A percentile compares a stretch with the other conserved stretches of the same genome.
These are phyloP conservation scores for Chondrosia reniformis DNA, from an alignment of 37 sponge, comb jelly and placozoan species.

Conservation along the genomic window DNA sequence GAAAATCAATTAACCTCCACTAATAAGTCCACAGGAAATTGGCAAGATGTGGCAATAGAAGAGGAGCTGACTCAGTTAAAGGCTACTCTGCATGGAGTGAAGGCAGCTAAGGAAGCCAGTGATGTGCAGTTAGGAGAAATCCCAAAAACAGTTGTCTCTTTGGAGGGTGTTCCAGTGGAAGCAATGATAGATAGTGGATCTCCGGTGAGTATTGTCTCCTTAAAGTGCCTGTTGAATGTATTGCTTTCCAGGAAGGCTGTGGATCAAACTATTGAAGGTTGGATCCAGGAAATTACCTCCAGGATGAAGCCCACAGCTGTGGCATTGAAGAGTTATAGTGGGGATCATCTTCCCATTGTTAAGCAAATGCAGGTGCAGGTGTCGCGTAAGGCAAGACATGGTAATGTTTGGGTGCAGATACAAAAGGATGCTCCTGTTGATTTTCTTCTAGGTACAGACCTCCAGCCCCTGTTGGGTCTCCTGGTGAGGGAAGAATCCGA, in stretches of 20 bases:
- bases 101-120: not conserved
- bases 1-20: too few relatives aligned
- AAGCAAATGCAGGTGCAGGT: not conserved
- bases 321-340: constrained; percentile 32
- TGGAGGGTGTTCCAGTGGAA: not conserved
- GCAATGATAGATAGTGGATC: constrained; percentile 28
- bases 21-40: not conserved
- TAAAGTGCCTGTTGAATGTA: constrained; percentile 10
- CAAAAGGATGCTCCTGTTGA: constrained; percentile 39
- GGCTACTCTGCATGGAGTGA: not conserved
- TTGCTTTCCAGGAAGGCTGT: not conserved
- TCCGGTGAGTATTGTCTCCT: constrained; percentile 24
- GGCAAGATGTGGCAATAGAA: not conserved
- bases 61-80: not conserved
- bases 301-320: constrained; percentile 17
- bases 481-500: not conserved
- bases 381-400: not conserved
- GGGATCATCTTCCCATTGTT: constrained; percentile 12
- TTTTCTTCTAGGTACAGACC: constrained; percentile 47
- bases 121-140: not conserved
- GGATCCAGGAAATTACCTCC: not conserved
- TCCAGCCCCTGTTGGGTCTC: constrained; percentile 23
- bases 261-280: not conserved
- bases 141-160: not conserved
- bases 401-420: constrained; percentile 23